phyloP scores from a whole-genome alignment of 2,888 invertebrate genomes.

The Bugula neritina region DNA sequence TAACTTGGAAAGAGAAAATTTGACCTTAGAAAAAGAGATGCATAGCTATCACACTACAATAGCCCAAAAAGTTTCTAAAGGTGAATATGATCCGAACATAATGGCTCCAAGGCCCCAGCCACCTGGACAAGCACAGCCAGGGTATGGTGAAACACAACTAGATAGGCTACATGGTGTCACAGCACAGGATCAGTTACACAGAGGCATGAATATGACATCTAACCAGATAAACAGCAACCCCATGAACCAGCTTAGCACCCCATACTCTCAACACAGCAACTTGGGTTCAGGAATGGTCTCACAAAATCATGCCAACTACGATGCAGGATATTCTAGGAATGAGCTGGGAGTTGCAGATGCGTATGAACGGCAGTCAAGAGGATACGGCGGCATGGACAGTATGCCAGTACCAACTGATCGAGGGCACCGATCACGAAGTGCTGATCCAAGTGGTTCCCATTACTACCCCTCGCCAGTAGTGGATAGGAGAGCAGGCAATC shows the following conservation, averaged over 20 bases:
- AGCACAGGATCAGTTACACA: neutral
- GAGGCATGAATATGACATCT: neutral
- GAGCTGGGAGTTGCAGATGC: neutral
- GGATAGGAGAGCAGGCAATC: neutral
- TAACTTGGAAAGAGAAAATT: conserved; percentile 75
- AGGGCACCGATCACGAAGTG: conserved; percentile 15
- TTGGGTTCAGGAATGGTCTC: neutral
- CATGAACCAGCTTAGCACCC: neutral
- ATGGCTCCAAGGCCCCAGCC: conserved; percentile 26
- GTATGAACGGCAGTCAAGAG: neutral
- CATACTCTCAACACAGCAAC: neutral
- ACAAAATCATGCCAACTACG: neutral
- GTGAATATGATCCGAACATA: conserved; percentile 22
- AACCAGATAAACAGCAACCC: neutral
- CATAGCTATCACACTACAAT: conserved; percentile 77
- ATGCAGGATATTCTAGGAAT: neutral
- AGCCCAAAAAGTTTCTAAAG: conserved; percentile 48
- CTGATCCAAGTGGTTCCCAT: conserved; percentile 18
- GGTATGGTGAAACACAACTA: neutral
- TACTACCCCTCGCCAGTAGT: conserved; percentile 23
- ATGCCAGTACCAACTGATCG: conserved; percentile 3
- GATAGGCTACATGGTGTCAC: neutral
- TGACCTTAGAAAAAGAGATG: conserved; percentile 72
- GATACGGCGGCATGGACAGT: neutral
- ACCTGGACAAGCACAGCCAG: conserved; percentile 15